These are phyloP conservation scores for Ditylenchus weischeri DNA, from an alignment of 2,888 invertebrate species.

Conservation along the genomic window DNA sequence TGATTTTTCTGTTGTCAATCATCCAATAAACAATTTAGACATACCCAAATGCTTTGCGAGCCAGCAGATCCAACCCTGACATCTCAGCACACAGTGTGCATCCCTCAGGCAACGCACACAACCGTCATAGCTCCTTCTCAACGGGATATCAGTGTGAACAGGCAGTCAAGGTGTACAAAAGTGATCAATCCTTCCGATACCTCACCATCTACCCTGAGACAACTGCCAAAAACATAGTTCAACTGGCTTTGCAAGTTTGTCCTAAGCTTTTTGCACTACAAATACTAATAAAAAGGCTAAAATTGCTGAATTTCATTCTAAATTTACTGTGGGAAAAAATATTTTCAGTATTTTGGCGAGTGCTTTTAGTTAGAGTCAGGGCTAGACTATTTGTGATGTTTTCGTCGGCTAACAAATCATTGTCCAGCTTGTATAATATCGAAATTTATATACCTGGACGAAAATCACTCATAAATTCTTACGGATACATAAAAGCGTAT, in stretches of 20 bases:
- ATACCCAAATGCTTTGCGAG: constrained; percentile 42
- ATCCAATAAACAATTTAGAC: constrained; percentile 12
- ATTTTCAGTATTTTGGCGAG: no score
- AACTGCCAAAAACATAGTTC: constrained; percentile 77
- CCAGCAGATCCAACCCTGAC: constrained; percentile 60
- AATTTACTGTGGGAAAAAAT: no score
- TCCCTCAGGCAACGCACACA: constrained; percentile 6
- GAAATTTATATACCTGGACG: no score
- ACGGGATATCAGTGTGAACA: constrained; percentile 71
- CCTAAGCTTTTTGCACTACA: neutral
- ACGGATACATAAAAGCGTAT: no score
- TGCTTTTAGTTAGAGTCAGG: no score
- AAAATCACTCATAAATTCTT: no score
- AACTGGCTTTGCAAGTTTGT: constrained; percentile 77
- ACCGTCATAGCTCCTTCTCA: constrained; percentile 25
- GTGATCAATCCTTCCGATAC: constrained; percentile 94
- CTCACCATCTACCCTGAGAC: constrained; percentile 85
- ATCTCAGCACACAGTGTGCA: constrained; percentile 44
- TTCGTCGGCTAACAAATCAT: no score
- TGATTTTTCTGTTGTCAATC: neutral
- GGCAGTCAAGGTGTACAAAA: constrained; percentile 80
- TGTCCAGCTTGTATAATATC: no score
- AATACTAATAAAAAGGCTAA: no score
- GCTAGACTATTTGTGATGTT: no score
- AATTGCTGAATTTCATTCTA: no score